Base-by-base conservation (phyloP, 2,113 vertebrate species). In the Oncorhynchus nerka region DNA sequence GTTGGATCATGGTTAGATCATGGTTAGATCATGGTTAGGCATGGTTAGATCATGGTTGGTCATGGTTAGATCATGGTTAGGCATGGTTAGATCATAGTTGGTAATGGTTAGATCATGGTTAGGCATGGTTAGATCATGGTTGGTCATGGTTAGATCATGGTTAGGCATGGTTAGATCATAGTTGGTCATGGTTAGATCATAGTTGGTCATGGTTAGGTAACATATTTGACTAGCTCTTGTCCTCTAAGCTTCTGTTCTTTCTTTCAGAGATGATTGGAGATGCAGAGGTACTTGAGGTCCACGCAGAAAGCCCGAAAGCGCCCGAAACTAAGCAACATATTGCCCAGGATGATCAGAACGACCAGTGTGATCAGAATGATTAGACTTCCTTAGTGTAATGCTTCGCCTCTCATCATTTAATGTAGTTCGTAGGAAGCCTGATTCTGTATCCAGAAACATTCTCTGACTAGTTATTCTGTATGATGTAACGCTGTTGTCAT, bases 211-310 rank as follows among this genome's bases (percentile, higher is more conserved):
- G 12, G 12, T 57, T 16, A 16, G 51, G 19, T 57, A 57, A 57
- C 19, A 5, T 57, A 19, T 57, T 16, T 19, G 3, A 57, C 51
- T 4, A 0, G 24, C 69, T 57, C 28, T 65, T 57, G 9, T 57
- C 51, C 13, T 62, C 57, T 5, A 48, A 32, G 4, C 24, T n/a
- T 71, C 48, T 39, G 45, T 89, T 79, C 74, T 85, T 12, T 26
- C 82, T 77, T 57, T 4, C 19, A 82, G 85, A 71, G 69, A 73
- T 19, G 22, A 32, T 85, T 11, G 84, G 86, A 68, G 79, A 74
- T 24, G 84, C 87, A 59, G 84, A 90, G 68, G 84, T 89, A 22
- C 83, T 88, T 30, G 88, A 70, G 65, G 49, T 88, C 71, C 71
- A 22, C 22, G 57, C 34, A 49, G 80, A 30, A 2, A 65, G 74